phyloP scores from a whole-genome alignment of 1,140 invertebrate species.

The Euborellia annulipes region DNA sequence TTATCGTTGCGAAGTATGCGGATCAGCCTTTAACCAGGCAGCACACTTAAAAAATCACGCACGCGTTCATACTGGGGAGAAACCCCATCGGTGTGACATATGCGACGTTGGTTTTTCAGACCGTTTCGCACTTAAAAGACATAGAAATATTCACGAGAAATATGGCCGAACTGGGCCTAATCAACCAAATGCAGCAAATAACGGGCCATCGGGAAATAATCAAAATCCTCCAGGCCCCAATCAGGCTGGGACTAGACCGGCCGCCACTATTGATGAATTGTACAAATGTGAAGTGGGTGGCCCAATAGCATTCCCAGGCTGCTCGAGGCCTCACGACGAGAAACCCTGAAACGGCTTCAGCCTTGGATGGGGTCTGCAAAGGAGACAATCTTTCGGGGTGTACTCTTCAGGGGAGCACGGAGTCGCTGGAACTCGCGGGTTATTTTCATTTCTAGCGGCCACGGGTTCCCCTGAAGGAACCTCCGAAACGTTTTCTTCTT shows the following conservation, averaged over 20 bases:
- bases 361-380: slow-evolving; percentile 18
- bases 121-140: slow-evolving; percentile 59
- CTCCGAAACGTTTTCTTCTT: too few species aligned
- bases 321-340: slow-evolving; percentile 12
- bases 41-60: slow-evolving; percentile 77
- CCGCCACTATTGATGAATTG: slow-evolving; percentile 29
- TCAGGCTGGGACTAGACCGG: slow-evolving; percentile 20
- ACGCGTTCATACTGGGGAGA: slow-evolving; percentile 35
- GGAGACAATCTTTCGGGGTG: background rate
- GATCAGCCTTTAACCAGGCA: slow-evolving; percentile 69
- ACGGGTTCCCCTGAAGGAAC: too few species aligned
- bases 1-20: slow-evolving; percentile 67
- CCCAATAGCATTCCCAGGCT: slow-evolving; percentile 28
- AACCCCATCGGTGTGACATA: slow-evolving; percentile 47
- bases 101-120: slow-evolving; percentile 76
- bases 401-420: too few species aligned
- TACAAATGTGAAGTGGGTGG: slow-evolving; percentile 33
- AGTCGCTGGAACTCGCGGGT: too few species aligned
- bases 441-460: too few species aligned
- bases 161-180: slow-evolving; percentile 40
- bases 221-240: slow-evolving; percentile 26
- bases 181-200: slow-evolving; percentile 13
- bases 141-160: slow-evolving; percentile 61
- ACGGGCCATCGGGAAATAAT: slow-evolving; percentile 12
- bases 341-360: slow-evolving; percentile 7